Conservation (phyloP, 2,797 vertebrate genomes). For the Loriculus beryllinus region DNA sequence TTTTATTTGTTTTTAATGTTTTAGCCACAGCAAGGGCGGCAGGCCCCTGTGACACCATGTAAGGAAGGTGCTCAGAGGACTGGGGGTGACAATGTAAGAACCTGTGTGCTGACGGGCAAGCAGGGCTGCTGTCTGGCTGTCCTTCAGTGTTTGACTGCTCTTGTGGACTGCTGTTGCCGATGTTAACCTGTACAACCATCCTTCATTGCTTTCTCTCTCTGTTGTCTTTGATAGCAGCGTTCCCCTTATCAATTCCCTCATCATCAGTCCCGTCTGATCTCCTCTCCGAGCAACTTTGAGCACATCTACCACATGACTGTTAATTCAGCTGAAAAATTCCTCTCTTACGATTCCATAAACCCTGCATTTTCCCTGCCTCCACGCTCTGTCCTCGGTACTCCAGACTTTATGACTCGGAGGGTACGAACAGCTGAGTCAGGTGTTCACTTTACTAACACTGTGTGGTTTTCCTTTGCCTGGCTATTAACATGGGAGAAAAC, state of each 20-base stretch:
- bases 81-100: conserved; percentile 27
- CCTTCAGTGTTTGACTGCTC: conserved; percentile 18
- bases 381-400: conserved; percentile 77
- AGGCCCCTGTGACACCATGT: not conserved
- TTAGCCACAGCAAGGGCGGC: conserved; percentile 19
- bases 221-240: conserved; percentile 79
- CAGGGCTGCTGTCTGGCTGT: conserved; percentile 49
- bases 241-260: conserved; percentile 79
- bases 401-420: conserved; percentile 81
- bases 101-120: not conserved
- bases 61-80: conserved; percentile 30
- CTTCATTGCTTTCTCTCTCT: conserved; percentile 68
- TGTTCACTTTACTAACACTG: conserved; percentile 71
- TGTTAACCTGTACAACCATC: conserved; percentile 44
- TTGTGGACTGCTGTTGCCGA: conserved; percentile 27
- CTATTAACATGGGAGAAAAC: conserved; percentile 47
- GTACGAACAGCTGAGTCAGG: conserved; percentile 77
- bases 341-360: conserved; percentile 81
- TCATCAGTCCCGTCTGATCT: conserved; percentile 82
- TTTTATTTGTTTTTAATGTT: conserved; percentile 57
- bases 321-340: conserved; percentile 86
- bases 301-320: conserved; percentile 90
- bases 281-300: conserved; percentile 87
- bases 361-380: conserved; percentile 78
- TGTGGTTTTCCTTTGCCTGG: conserved; percentile 63